Conservation (phyloP, 2,797 vertebrate species). For the Ceryle rudis region DNA sequence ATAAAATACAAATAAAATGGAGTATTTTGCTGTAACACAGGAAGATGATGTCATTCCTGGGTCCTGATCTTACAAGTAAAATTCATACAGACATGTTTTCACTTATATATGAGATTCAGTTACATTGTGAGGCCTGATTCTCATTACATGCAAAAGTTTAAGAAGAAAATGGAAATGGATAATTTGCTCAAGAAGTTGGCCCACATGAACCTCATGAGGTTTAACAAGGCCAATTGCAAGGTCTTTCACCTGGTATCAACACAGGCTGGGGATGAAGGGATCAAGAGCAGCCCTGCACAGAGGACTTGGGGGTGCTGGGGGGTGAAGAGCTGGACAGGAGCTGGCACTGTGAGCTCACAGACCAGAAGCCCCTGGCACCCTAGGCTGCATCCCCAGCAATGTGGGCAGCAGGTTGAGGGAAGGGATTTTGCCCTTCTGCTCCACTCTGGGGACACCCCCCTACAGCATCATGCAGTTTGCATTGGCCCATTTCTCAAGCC, state of each 20-base stretch:
- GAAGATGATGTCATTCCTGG: not conserved
- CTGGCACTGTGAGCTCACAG: rapidly evolving
- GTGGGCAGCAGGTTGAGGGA: rapidly evolving
- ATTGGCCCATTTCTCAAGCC: too few relatives aligned
- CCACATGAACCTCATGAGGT: not conserved
- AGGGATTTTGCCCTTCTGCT: not conserved
- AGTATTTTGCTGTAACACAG: not conserved
- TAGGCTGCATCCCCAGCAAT: not conserved
- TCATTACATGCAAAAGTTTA: not conserved
- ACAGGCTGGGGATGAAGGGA: not conserved
- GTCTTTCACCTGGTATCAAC: not conserved
- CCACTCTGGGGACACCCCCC: rapidly evolving
- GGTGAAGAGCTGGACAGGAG: not conserved
- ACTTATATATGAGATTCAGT: not conserved
- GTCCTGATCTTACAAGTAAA: not conserved
- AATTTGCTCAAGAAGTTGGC: not conserved
- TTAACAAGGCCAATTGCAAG: not conserved
- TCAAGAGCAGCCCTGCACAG: not conserved
- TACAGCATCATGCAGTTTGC: not conserved
- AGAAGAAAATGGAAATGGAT: not conserved
- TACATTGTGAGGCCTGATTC: not conserved
- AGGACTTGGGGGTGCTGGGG: not conserved
- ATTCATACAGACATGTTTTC: not conserved
- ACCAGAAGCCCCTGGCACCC: not conserved
- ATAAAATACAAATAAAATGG: not conserved